These are phyloP conservation scores for Lasioglossum oenotherae DNA, from an alignment of 2,888 invertebrate genomes.

Conservation along the genomic window DNA sequence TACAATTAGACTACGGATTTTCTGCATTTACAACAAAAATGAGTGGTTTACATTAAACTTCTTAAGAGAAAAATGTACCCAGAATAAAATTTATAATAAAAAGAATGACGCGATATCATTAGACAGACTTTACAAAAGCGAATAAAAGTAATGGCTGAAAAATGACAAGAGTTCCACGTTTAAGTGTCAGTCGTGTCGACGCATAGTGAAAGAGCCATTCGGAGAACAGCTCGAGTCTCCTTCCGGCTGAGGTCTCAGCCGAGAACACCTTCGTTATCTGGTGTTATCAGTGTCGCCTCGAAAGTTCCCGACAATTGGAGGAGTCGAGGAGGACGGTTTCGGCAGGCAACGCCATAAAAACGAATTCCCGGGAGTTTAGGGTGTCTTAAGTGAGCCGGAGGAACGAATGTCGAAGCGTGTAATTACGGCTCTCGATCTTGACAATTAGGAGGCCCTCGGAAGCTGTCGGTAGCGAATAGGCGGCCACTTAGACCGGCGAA, in stretches of 20 bases:
- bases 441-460: slow-evolving; percentile 78
- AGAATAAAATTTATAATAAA: too few relatives aligned
- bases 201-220: not conserved
- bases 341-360: slow-evolving; percentile 40
- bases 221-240: not conserved
- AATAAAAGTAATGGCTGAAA: not conserved
- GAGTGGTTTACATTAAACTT: too few relatives aligned
- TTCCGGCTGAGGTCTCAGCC: not conserved
- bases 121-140: not conserved
- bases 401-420: slow-evolving; percentile 70
- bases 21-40: too few relatives aligned
- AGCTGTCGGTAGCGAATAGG: slow-evolving; percentile 77
- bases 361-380: slow-evolving; percentile 31
- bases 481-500: slow-evolving; percentile 72
- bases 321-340: slow-evolving; percentile 19
- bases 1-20: too few relatives aligned
- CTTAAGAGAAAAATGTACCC: too few relatives aligned
- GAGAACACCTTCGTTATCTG: slow-evolving; percentile 32
- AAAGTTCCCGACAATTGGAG: not conserved
- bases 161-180: not conserved
- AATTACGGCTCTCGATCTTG: slow-evolving; percentile 79
- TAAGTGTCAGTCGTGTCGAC: not conserved
- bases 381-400: slow-evolving; percentile 35
- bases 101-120: not conserved
- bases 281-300: slow-evolving; percentile 23